phyloP scores from a whole-genome alignment of 2,888 invertebrate genomes.

The Mesorhabditis belari region DNA sequence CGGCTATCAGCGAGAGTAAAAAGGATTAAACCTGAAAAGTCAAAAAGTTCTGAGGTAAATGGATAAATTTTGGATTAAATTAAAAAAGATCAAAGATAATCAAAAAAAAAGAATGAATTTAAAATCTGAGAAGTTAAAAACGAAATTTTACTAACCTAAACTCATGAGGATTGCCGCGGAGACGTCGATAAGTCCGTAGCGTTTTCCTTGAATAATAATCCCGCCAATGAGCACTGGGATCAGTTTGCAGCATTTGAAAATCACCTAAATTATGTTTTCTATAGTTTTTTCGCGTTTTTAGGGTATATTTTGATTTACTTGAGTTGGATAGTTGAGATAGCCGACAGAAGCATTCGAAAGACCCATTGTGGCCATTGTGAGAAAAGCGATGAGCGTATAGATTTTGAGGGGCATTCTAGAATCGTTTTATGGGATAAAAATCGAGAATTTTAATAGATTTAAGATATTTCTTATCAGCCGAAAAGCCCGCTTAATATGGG shows the following conservation, averaged over 20 bases:
- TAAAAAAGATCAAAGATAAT: background rate
- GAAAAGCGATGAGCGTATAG: slow-evolving; percentile 73
- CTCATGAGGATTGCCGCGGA: slow-evolving; percentile 47
- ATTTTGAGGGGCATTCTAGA: slow-evolving; percentile 75
- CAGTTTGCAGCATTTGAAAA: slow-evolving; percentile 93
- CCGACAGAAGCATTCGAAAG: slow-evolving; percentile 87
- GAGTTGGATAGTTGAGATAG: slow-evolving; percentile 90
- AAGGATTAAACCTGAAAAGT: slow-evolving; percentile 61
- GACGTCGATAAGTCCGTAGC: slow-evolving; percentile 35
- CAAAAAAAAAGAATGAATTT: background rate
- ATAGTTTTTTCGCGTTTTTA: background rate
- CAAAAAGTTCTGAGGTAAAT: background rate
- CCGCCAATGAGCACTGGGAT: slow-evolving; percentile 91
- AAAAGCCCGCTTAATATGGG: no score
- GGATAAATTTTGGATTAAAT: background rate
- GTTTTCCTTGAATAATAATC: slow-evolving; percentile 71
- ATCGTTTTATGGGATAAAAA: background rate
- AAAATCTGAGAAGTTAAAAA: background rate
- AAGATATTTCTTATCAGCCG: no score
- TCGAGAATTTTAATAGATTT: no score
- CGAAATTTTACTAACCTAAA: slow-evolving; percentile 23
- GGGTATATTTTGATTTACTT: slow-evolving; percentile 5
- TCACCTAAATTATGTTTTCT: slow-evolving; percentile 62
- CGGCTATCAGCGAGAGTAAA: slow-evolving; percentile 75
- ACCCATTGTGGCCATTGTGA: slow-evolving; percentile 91